Conservation (phyloP, 2,797 vertebrate genomes). For the Malacoctenus gilli region DNA sequence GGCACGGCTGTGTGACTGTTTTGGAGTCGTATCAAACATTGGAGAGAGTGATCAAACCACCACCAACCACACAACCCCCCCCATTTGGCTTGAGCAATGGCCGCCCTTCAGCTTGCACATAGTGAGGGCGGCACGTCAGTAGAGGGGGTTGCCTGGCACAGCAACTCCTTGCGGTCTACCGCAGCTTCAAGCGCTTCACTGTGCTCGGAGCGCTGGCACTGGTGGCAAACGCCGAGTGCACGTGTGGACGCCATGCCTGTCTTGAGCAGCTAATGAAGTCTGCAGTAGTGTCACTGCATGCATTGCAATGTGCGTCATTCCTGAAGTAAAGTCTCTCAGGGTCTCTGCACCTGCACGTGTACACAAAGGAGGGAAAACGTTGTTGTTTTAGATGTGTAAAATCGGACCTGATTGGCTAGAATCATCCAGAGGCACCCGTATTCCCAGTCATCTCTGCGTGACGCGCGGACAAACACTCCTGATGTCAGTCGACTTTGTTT, state of each 20-base stretch:
- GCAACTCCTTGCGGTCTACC: conserved; percentile 65
- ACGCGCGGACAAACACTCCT: conserved; percentile 13
- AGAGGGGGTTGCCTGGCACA: conserved; percentile 46
- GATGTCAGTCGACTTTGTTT: conserved; percentile 34
- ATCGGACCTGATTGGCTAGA: too few relatives aligned
- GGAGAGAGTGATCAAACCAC: conserved; percentile 36
- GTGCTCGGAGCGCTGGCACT: conserved; percentile 39
- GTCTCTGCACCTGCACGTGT: too few relatives aligned
- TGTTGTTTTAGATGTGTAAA: too few relatives aligned
- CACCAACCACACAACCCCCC: conserved; percentile 29
- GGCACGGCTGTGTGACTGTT: conserved; percentile 38
- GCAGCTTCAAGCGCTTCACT: conserved; percentile 52
- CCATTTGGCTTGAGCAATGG: conserved; percentile 28
- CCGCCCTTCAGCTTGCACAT: conserved; percentile 38
- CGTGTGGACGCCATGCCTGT: conserved; percentile 24
- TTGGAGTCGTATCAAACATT: conserved; percentile 40
- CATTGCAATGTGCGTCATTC: too few relatives aligned
- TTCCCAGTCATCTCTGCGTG: not conserved
- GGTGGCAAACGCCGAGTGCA: conserved; percentile 21
- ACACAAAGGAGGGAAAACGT: too few relatives aligned
- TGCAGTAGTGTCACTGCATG: too few relatives aligned
- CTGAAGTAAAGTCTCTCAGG: too few relatives aligned
- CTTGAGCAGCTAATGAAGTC: conserved; percentile 24
- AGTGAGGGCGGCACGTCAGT: conserved; percentile 54
- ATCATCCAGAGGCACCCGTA: too few relatives aligned